A percentile compares a stretch with the other conserved stretches of the same genome.
phyloP scores from a whole-genome alignment of 1,140 invertebrate genomes.

The Coboldia fuscipes region DNA sequence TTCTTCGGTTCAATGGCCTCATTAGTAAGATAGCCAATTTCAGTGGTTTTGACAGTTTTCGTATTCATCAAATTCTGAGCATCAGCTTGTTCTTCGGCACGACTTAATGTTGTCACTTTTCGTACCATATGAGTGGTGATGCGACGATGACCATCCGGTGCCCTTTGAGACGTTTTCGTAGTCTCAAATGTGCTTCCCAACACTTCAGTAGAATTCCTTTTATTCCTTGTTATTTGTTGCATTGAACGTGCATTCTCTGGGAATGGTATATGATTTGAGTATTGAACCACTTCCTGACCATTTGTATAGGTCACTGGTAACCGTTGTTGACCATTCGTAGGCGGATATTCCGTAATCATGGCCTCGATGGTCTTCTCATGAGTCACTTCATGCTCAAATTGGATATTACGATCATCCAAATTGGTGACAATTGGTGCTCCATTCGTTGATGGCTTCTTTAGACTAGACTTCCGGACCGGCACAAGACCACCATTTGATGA shows the following conservation, averaged over 20 bases:
- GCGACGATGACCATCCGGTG: constrained; percentile 46
- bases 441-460: constrained; percentile 23
- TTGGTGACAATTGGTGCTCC: constrained; percentile 34
- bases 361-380: constrained; percentile 18
- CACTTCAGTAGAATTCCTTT: constrained; percentile 62
- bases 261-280: constrained; percentile 2
- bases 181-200: constrained; percentile 62
- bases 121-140: constrained; percentile 72
- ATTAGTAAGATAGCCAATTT: constrained; percentile 10
- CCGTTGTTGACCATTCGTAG: constrained; percentile 3
- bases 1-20: constrained; percentile 25
- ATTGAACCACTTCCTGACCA: too few relatives aligned
- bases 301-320: too few relatives aligned
- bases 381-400: constrained; percentile 17
- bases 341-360: constrained; percentile 18
- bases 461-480: constrained; percentile 24
- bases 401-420: constrained; percentile 15
- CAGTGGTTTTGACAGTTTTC: constrained; percentile 13
- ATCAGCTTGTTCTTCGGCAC: constrained; percentile 59
- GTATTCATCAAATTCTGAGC: constrained; percentile 42
- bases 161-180: constrained; percentile 52
- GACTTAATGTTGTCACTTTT: constrained; percentile 74
- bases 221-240: constrained; percentile 58
- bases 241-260: constrained; percentile 6
- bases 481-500: constrained; percentile 6